phyloP scores from a whole-genome alignment of 2,797 vertebrate species.

The Pipistrellus pipistrellus region DNA sequence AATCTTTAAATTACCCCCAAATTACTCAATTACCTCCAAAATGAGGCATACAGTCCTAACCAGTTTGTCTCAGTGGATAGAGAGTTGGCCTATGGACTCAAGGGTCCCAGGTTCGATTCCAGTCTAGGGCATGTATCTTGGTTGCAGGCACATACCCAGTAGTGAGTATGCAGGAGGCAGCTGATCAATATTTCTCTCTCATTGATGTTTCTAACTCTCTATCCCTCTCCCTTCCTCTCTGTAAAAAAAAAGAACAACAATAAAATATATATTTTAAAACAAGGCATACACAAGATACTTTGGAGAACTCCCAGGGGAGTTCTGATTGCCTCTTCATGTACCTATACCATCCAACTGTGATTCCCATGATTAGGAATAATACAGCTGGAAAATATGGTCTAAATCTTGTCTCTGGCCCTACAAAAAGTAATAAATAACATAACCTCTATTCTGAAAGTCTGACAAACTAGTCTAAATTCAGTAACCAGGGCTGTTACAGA shows the following conservation, averaged over 20 bases:
- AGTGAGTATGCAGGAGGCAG: too few relatives aligned
- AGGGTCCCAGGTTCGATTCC: too few relatives aligned
- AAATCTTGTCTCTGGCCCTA: slow-evolving; percentile 37
- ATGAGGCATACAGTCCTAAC: background rate
- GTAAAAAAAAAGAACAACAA: too few relatives aligned
- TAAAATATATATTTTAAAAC: background rate
- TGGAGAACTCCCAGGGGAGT: background rate
- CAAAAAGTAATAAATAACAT: slow-evolving; percentile 27
- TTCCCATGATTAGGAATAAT: slow-evolving; percentile 27
- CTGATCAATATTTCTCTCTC: too few relatives aligned
- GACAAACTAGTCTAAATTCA: slow-evolving; percentile 45
- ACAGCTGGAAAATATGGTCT: background rate
- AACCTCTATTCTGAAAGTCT: slow-evolving; percentile 2
- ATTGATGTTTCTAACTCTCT: too few relatives aligned
- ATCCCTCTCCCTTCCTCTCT: too few relatives aligned
- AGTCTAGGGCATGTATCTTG: too few relatives aligned
- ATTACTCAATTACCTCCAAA: slow-evolving; percentile 13
- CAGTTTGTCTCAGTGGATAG: too few relatives aligned
- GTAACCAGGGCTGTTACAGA: background rate
- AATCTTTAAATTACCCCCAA: slow-evolving; percentile 12
- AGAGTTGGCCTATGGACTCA: too few relatives aligned
- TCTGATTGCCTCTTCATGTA: background rate
- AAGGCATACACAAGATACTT: background rate
- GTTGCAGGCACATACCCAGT: too few relatives aligned
- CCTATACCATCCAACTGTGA: background rate